phyloP scores from a whole-genome alignment of 2,113 vertebrate species.

The Sula dactylatra region DNA sequence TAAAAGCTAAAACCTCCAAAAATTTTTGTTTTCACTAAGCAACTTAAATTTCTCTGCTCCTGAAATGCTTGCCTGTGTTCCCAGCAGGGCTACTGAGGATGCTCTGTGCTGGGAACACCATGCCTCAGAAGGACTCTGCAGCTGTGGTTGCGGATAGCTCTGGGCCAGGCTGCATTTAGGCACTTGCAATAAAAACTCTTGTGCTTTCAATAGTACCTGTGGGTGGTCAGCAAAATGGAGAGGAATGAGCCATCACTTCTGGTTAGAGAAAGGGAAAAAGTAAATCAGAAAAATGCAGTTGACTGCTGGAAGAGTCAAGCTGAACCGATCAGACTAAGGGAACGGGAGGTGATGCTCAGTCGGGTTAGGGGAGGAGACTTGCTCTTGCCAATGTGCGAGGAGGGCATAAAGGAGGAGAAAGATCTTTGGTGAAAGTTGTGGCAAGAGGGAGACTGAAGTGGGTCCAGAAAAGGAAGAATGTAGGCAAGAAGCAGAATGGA shows the following conservation, averaged over 20 bases:
- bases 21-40: neutral
- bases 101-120: fast-evolving
- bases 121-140: neutral
- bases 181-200: neutral
- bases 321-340: neutral
- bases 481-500: neutral
- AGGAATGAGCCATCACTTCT: neutral
- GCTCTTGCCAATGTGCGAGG: neutral
- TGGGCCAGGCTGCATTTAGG: neutral
- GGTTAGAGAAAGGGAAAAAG: neutral
- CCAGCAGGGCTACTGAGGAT: neutral
- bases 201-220: neutral
- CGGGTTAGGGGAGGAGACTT: neutral
- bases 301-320: neutral
- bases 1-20: neutral
- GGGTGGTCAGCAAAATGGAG: neutral
- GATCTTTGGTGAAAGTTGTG: neutral
- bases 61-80: neutral
- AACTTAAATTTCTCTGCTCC: neutral
- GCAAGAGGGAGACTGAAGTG: neutral
- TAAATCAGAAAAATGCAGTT: neutral
- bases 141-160: neutral
- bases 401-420: neutral
- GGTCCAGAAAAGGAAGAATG: neutral
- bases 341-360: neutral